phyloP scores from a whole-genome alignment of 1,140 invertebrate genomes.

The Drosophila fuyamai region DNA sequence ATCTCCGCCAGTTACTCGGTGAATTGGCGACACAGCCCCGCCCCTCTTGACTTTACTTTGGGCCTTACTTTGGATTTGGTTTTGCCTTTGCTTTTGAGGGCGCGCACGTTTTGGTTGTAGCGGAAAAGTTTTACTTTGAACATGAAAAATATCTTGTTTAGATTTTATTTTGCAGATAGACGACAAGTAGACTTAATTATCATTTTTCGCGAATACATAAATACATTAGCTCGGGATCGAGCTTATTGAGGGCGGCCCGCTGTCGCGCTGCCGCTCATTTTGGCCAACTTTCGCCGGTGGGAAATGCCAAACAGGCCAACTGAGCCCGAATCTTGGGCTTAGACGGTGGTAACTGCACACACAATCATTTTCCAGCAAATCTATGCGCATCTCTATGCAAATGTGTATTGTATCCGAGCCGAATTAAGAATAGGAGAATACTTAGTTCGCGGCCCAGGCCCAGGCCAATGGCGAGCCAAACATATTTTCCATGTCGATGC shows the following conservation, averaged over 20 bases:
- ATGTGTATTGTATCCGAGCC: constrained; percentile 70
- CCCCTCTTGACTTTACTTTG: constrained; percentile 13
- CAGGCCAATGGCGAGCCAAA: constrained; percentile 51
- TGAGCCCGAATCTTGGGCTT: not conserved
- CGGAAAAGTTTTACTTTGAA: constrained; percentile 75
- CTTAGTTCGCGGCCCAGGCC: constrained; percentile 30
- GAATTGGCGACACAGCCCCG: constrained; percentile 26
- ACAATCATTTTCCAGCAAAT: constrained; percentile 81
- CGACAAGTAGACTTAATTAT: constrained; percentile 84
- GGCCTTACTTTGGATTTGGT: constrained; percentile 19
- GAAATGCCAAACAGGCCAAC: constrained; percentile 39
- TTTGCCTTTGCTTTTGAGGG: constrained; percentile 35
- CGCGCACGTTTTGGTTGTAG: constrained; percentile 81
- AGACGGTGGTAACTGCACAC: constrained; percentile 25
- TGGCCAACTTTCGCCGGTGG: constrained; percentile 72
- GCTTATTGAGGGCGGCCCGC: constrained; percentile 58
- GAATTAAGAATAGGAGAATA: constrained; percentile 66
- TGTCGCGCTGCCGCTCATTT: constrained; percentile 45
- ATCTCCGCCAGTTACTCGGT: constrained; percentile 49
- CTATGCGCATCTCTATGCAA: constrained; percentile 76
- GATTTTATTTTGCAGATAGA: constrained; percentile 83
- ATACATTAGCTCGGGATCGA: constrained; percentile 57
- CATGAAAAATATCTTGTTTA: constrained; percentile 84
- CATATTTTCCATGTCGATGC: constrained; percentile 84
- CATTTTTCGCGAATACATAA: constrained; percentile 73